A percentile compares a stretch with the other conserved stretches of the same genome.
Evolutionary conservation across 2,888 invertebrate species (phyloP).

Genomic region (Dyspetes luteomarginatus): DNA sequence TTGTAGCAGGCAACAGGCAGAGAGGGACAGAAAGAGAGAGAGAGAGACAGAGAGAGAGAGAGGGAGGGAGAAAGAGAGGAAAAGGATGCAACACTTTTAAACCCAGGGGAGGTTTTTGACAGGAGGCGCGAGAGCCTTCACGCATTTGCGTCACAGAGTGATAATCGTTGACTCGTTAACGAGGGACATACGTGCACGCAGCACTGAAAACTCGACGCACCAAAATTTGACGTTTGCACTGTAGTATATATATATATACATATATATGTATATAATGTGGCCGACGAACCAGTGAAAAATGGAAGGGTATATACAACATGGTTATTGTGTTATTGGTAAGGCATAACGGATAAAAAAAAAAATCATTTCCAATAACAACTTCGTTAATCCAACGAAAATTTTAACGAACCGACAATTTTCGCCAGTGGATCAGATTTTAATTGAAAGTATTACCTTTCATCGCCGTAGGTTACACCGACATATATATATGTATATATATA

Average conservation of each 20-base stretch:
- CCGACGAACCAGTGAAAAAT: not conserved
- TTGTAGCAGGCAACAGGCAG: conserved; percentile 2
- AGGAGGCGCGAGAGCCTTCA: conserved; percentile 67
- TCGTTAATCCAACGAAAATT: not conserved
- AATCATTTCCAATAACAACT: not conserved
- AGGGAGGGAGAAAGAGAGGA: not conserved
- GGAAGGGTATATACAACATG: not conserved
- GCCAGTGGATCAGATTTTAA: not conserved
- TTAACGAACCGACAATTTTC: not conserved
- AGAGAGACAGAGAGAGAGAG: too few relatives aligned
- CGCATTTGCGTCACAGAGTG: conserved; percentile 76
- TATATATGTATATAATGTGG: not conserved
- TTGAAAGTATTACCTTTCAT: not conserved
- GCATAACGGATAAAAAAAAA: not conserved
- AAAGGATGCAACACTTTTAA: conserved; percentile 32
- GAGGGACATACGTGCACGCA: conserved; percentile 43
- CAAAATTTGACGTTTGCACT: conserved; percentile 33
- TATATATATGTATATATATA: not conserved
- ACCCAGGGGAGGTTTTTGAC: conserved; percentile 65
- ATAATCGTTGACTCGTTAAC: conserved; percentile 78
- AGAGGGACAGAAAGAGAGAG: not conserved
- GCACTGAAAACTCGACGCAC: conserved; percentile 25
- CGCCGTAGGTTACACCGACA: not conserved
- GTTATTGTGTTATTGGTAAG: not conserved
- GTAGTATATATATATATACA: too few relatives aligned